Evolutionary conservation across 2,888 invertebrate species (phyloP).

Genomic region (Chloroclystis v-ata): DNA sequence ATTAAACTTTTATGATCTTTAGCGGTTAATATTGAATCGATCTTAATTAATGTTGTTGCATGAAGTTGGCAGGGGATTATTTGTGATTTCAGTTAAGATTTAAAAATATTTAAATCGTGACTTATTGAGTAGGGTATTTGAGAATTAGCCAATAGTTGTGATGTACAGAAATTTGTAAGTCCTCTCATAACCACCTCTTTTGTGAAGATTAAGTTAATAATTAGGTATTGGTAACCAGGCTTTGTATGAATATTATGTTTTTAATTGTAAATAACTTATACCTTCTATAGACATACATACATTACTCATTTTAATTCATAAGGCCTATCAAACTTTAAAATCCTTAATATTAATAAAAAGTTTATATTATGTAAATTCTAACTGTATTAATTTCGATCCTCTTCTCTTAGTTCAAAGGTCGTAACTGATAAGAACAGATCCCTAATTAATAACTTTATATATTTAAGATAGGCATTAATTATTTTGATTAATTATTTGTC

Average conservation of each 20-base stretch:
- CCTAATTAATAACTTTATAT: too few species aligned
- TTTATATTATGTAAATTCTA: constrained; percentile 28
- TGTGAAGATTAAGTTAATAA: constrained; percentile 1
- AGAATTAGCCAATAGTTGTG: too few species aligned
- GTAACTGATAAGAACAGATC: too few species aligned
- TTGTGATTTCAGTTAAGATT: too few species aligned
- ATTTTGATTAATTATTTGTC: too few species aligned
- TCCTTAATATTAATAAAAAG: constrained; percentile 35
- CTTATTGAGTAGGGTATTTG: too few species aligned
- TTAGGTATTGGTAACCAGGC: constrained; percentile 4
- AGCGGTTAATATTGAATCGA: neutral
- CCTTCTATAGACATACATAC: constrained; percentile 26
- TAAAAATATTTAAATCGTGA: too few species aligned
- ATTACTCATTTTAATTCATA: constrained; percentile 33
- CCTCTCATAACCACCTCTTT: neutral
- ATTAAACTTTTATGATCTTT: constrained; percentile 2
- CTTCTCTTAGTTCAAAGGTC: neutral
- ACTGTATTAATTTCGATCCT: constrained; percentile 25
- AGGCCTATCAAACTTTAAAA: constrained; percentile 59
- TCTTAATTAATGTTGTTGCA: neutral
- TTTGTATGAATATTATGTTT: constrained; percentile 16
- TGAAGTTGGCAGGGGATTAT: too few species aligned
- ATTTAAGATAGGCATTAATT: too few species aligned
- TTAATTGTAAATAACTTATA: constrained; percentile 22
- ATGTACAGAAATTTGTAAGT: too few species aligned